Evolutionary conservation across 2,888 invertebrate species (phyloP).

Genomic region (Drosophila neotestacea): DNA sequence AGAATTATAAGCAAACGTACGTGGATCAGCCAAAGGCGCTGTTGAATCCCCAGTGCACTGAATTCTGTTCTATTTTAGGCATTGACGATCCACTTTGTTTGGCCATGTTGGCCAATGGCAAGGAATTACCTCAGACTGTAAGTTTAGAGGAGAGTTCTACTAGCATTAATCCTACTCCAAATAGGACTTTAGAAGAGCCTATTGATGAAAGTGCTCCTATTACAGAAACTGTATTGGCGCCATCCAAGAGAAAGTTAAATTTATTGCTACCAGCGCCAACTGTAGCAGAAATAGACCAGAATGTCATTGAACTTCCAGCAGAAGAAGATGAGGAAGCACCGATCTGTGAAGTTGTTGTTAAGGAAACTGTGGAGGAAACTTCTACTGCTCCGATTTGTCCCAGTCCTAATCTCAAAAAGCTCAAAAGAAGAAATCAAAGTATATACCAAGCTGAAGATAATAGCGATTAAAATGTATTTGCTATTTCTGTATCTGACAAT

Average conservation of each 20-base stretch:
- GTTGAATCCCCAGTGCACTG: constrained; percentile 89
- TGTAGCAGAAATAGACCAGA: constrained; percentile 18
- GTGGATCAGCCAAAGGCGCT: constrained; percentile 86
- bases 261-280: constrained; percentile 76
- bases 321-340: constrained; percentile 16
- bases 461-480: constrained; percentile 41
- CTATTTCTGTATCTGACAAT: background rate
- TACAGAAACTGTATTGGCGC: constrained; percentile 39
- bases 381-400: background rate
- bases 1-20: constrained; percentile 82
- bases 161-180: background rate
- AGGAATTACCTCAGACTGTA: constrained; percentile 81
- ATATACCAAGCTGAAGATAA: constrained; percentile 77
- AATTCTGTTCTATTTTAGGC: constrained; percentile 89
- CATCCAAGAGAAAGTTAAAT: constrained; percentile 75
- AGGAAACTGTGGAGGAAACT: background rate
- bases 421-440: constrained; percentile 84
- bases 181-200: background rate
- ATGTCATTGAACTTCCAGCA: constrained; percentile 44
- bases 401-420: constrained; percentile 72
- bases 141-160: constrained; percentile 47
- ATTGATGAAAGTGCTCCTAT: background rate
- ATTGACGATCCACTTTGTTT: constrained; percentile 93
- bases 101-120: constrained; percentile 86
- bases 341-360: background rate